Percentiles rank a stretch among this genome's conserved stretches.
phyloP scores from a whole-genome alignment of 2,888 invertebrate genomes.

The Erpobdella octoculata region DNA sequence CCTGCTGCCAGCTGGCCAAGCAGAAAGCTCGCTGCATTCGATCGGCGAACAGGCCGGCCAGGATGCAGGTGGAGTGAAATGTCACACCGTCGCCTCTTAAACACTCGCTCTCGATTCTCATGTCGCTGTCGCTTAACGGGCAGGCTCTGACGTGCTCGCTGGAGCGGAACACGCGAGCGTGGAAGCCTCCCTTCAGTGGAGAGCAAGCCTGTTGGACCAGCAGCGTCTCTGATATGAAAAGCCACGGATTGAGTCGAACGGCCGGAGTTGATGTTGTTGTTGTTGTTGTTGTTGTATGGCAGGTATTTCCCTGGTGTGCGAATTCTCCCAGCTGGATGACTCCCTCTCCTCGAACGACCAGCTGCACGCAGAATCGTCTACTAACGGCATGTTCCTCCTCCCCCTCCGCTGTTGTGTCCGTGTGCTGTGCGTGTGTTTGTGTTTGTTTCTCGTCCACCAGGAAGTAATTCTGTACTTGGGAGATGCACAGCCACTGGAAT shows the following conservation, averaged over 20 bases:
- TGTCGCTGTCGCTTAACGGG: slow-evolving; percentile 32
- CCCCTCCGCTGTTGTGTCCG: no score
- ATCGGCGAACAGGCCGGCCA: slow-evolving; percentile 35
- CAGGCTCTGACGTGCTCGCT: slow-evolving; percentile 28
- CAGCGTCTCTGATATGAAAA: slow-evolving; percentile 27
- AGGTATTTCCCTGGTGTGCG: not conserved
- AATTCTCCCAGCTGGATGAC: slow-evolving; percentile 33
- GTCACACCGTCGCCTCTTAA: slow-evolving; percentile 33
- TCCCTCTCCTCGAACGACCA: slow-evolving; percentile 29
- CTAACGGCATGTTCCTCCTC: no score
- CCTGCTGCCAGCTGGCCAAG: slow-evolving; percentile 35
- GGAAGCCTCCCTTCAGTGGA: slow-evolving; percentile 15
- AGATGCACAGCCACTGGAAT: not conserved
- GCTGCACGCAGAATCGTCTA: slow-evolving; percentile 30
- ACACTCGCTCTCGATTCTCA: slow-evolving; percentile 38
- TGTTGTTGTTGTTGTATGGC: no score
- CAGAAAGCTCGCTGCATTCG: slow-evolving; percentile 33
- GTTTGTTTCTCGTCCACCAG: no score
- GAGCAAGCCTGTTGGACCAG: not conserved
- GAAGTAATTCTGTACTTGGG: no score
- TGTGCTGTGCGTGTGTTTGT: no score
- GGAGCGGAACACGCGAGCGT: slow-evolving; percentile 32
- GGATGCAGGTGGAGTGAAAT: slow-evolving; percentile 35
- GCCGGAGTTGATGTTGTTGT: slow-evolving; percentile 24
- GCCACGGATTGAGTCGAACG: slow-evolving; percentile 31